Evolutionary conservation across 2,888 invertebrate species (phyloP).

Genomic region (Linyphia triangularis): DNA sequence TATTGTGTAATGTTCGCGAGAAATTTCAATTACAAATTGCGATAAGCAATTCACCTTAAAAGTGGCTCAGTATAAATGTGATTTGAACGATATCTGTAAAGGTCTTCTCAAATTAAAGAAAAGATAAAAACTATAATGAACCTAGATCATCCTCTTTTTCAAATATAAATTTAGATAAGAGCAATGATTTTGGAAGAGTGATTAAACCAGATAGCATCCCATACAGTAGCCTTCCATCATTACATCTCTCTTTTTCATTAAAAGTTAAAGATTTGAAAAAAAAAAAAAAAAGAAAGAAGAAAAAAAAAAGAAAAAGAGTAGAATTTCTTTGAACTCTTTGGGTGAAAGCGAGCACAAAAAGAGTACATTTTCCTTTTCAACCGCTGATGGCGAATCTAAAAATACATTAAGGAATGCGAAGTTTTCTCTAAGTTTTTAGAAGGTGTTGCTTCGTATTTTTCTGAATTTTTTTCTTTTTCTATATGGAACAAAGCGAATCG

Average conservation of each 20-base stretch:
- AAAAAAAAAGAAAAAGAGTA: not conserved
- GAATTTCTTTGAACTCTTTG: not conserved
- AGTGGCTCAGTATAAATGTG: too few relatives aligned
- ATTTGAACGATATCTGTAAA: too few relatives aligned
- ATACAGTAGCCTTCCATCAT: not conserved
- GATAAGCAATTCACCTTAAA: too few relatives aligned
- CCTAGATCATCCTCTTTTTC: too few relatives aligned
- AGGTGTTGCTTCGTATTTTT: constrained; percentile 37
- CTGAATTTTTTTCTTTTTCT: constrained; percentile 11
- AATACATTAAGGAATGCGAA: constrained; percentile 45
- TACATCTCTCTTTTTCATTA: not conserved
- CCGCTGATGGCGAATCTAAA: constrained; percentile 45
- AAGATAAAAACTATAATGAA: too few relatives aligned
- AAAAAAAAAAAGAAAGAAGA: not conserved
- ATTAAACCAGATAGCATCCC: not conserved
- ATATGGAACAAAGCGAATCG: not conserved
- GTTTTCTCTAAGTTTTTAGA: constrained; percentile 36
- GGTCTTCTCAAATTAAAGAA: too few relatives aligned
- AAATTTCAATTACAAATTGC: too few relatives aligned
- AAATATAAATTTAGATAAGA: not conserved
- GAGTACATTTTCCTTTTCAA: not conserved
- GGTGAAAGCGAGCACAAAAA: not conserved
- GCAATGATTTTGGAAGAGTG: not conserved
- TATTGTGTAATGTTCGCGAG: too few relatives aligned
- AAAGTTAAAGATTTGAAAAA: too few relatives aligned